A percentile compares a stretch with the other conserved stretches of the same genome.
Conservation (phyloP, 1,140 invertebrate species). For the Listronotus bonariensis region DNA sequence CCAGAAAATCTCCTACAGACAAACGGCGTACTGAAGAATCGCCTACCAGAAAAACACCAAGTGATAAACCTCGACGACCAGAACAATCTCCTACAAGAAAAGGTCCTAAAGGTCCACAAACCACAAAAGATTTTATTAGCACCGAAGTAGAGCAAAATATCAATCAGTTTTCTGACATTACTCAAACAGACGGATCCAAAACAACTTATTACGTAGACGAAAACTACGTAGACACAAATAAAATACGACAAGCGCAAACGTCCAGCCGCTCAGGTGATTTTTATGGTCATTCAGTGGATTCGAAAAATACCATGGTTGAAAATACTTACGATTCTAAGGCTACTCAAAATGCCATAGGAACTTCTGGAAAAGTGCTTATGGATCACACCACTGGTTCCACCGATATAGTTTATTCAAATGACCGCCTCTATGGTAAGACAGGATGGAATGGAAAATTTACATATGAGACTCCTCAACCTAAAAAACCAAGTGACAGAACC, state of each 20-base stretch:
- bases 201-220: conserved; percentile 36
- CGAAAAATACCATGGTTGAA: conserved; percentile 39
- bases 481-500: conserved; percentile 13
- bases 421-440: conserved; percentile 48
- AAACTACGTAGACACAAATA: conserved; percentile 39
- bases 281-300: conserved; percentile 45
- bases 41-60: conserved; percentile 6
- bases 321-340: conserved; percentile 48
- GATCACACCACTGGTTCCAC: conserved; percentile 42
- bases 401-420: conserved; percentile 49
- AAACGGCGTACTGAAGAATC: background rate
- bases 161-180: background rate
- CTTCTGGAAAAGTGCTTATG: conserved; percentile 45
- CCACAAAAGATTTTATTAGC: background rate
- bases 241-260: conserved; percentile 36
- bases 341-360: conserved; percentile 49
- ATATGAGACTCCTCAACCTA: conserved; percentile 35
- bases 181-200: background rate
- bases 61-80: conserved; percentile 8
- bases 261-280: conserved; percentile 44
- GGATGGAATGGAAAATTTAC: conserved; percentile 48
- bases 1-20: conserved; percentile 16
- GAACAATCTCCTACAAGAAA: conserved; percentile 16
- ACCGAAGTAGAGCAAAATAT: too few relatives aligned
- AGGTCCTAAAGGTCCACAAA: background rate